These are phyloP conservation scores for Nerophis lumbriciformis DNA, from an alignment of 2,113 vertebrate species.

Conservation along the genomic window DNA sequence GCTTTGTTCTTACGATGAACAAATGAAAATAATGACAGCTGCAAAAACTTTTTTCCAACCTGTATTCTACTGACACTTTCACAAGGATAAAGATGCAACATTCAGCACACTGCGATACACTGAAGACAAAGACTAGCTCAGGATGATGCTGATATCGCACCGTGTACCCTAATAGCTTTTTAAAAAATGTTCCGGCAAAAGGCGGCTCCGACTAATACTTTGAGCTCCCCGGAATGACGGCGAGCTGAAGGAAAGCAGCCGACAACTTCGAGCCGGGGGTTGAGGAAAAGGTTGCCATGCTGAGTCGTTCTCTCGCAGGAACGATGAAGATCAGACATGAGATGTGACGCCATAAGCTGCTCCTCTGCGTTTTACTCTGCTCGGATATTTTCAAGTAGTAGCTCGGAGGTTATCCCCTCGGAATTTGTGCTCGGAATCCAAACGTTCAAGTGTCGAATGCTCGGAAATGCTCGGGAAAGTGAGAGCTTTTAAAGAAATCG, in stretches of 20 bases:
- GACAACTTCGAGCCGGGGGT: background rate
- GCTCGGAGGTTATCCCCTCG: background rate
- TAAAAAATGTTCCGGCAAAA: background rate
- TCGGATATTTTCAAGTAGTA: background rate
- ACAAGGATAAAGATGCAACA: no score
- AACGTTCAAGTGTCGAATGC: background rate
- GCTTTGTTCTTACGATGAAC: no score
- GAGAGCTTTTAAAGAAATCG: background rate
- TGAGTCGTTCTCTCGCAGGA: conserved; percentile 2
- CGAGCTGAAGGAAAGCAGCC: background rate
- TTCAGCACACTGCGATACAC: no score
- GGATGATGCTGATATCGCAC: background rate
- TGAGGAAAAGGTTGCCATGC: conserved; percentile 7
- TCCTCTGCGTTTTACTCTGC: background rate
- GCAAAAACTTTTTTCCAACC: no score
- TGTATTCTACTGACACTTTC: no score
- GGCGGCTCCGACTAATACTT: conserved; percentile 2
- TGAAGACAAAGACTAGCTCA: no score
- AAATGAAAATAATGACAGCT: no score
- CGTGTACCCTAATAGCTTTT: background rate
- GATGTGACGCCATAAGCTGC: conserved; percentile 4
- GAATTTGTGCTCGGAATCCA: background rate
- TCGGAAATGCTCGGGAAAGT: background rate
- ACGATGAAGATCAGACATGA: conserved; percentile 1
- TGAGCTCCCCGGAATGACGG: background rate